phyloP scores from a whole-genome alignment of 2,888 invertebrate species.

The Oscheius sp. region DNA sequence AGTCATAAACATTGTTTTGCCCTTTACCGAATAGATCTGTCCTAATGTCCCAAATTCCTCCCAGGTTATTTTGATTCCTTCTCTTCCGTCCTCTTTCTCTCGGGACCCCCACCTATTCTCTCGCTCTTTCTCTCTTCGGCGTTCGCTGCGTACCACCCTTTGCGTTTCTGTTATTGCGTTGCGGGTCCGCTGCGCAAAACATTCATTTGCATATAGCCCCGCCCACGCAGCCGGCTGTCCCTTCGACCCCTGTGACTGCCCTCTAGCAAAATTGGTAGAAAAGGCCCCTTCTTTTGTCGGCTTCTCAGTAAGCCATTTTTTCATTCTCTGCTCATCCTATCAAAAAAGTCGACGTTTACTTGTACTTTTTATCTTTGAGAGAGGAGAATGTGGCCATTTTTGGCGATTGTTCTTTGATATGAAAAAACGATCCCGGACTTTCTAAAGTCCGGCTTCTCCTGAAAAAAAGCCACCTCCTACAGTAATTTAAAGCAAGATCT shows the following conservation, averaged over 20 bases:
- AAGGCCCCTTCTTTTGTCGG: neutral
- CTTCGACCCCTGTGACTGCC: slow-evolving; percentile 15
- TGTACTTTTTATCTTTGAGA: too few relatives aligned
- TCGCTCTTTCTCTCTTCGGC: neutral
- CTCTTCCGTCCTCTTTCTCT: neutral
- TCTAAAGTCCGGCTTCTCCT: too few relatives aligned
- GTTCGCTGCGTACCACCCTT: neutral
- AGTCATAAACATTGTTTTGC: neutral
- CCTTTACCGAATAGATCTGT: neutral
- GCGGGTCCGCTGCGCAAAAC: slow-evolving; percentile 29
- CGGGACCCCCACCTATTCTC: neutral
- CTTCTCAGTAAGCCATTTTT: too few relatives aligned
- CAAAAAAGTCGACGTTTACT: too few relatives aligned
- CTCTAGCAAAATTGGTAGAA: slow-evolving; percentile 7
- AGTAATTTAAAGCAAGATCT: neutral
- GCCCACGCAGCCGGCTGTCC: slow-evolving; percentile 29
- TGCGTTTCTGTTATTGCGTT: slow-evolving; percentile 20
- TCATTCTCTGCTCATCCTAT: slow-evolving; percentile 6
- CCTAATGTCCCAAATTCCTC: slow-evolving; percentile 14
- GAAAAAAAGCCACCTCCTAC: neutral
- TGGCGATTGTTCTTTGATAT: neutral
- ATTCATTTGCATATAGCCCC: slow-evolving; percentile 33
- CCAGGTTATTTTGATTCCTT: slow-evolving; percentile 18
- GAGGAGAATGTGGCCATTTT: neutral
- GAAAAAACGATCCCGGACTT: too few relatives aligned